These are phyloP conservation scores for Ranitomeya imitator DNA, from an alignment of 2,113 vertebrate species.

Conservation along the genomic window DNA sequence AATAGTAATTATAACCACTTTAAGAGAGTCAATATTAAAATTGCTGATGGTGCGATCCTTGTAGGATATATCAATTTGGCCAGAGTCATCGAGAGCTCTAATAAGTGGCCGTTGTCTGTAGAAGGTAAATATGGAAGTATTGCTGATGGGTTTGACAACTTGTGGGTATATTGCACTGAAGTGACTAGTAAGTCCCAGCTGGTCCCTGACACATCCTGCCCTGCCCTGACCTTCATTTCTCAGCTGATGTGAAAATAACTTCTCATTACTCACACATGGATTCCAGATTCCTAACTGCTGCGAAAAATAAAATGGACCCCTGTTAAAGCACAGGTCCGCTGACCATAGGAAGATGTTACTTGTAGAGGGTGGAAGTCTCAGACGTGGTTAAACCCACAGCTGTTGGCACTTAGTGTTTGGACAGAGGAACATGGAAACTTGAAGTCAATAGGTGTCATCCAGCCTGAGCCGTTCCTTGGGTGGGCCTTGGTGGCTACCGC, in stretches of 20 bases:
- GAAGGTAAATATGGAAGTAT: conserved; percentile 1
- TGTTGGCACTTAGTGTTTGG: conserved; percentile 37
- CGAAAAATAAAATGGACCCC: conserved; percentile 76
- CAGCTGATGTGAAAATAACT: conserved; percentile 68
- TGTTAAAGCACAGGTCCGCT: conserved; percentile 67
- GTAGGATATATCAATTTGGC: too few species aligned
- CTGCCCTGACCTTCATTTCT: conserved; percentile 58
- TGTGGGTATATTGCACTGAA: neutral
- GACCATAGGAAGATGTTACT: conserved; percentile 63
- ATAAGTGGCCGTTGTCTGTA: neutral
- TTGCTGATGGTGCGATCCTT: too few species aligned
- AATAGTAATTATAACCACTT: too few species aligned
- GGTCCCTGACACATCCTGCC: conserved; percentile 15
- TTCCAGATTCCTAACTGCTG: conserved; percentile 74
- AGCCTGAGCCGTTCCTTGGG: conserved; percentile 24
- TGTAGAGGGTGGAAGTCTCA: conserved; percentile 57
- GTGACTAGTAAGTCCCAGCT: neutral
- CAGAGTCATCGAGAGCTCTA: neutral
- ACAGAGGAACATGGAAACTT: conserved; percentile 16
- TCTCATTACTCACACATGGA: conserved; percentile 71
- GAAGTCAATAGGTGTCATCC: conserved; percentile 38
- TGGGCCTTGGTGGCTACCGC: conserved; percentile 24
- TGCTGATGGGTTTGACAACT: neutral
- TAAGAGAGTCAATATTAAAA: too few species aligned
- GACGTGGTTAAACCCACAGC: conserved; percentile 56